Base-by-base conservation (phyloP, 2,113 vertebrate genomes). In the Macaca fascicularis region DNA sequence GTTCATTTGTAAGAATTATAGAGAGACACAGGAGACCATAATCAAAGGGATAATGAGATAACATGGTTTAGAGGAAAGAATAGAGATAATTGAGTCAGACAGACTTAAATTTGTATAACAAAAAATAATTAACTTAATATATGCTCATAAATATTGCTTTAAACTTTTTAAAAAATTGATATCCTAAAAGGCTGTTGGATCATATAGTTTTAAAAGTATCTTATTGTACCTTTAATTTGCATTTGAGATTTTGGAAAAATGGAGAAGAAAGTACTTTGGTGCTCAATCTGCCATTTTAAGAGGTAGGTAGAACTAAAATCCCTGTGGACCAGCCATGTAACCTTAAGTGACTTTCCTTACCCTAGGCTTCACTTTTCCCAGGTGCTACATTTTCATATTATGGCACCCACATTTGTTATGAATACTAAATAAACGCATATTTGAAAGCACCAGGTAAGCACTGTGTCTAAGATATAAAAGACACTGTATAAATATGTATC, bases 121-220 rank as follows among this genome's bases (percentile, higher is more conserved):
- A 79, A 79, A 93, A 96, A 87, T 79, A 97, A 85, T 55, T 80
- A 76, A 52, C 79, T 55, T 80, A 76, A 52, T 83, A 52, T 40
- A 25, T 59, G 0, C 9, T 74, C 14, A 95, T 80, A 82, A 94
- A 61, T 67, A 17, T 78, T 88, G 19, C 74, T 84, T 90, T 89
- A 23, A 6, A 69, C 32, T 35, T 69, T 67, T n/a, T 17, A 8
- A 69, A 61, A 92, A 90, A 67, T 93, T 16, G 23, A 43, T 90
- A 74, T 61, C 90, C 32, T 94, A 90, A 48, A 89, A 90, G 1
- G 8, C 3, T 43, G 3, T 57, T 55, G 16, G 23, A 52, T 78
- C 10, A 85, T 86, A 75, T 70, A 74, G 22, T 78, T 93, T 74
- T 32, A 64, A 30, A 64, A 64, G 12, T 64, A 30, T 64, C 61